Evolutionary conservation across 2,113 vertebrate species (phyloP), one percentile per base, ranked within the genome.

Genomic region (Nycticorax nycticorax): DNA sequence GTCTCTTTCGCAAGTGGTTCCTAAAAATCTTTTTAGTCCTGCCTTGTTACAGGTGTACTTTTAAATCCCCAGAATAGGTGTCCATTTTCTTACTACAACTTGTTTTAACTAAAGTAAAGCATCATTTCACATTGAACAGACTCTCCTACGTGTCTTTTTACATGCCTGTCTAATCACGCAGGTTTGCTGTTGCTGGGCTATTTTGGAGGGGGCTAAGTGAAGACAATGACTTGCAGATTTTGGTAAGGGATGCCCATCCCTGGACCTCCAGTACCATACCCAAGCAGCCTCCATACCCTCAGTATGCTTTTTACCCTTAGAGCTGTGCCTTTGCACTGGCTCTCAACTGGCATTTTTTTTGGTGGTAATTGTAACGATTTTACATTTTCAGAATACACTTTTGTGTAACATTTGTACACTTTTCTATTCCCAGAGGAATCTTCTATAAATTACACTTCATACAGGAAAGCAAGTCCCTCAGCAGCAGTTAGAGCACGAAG

Each of bases 371-470:
- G 28, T 33, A 89, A 75, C 2, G 7, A 93, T 52, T 94, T 75
- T 20, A 85, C 24, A 30, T 55, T 85, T 94, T 63, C 55, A 83
- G 63, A 82, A 69, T 26, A 69, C 2, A 28, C 3, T 64, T 88
- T 35, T 32, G 76, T 14, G 55, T 53, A 68, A 68, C 7, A 0
- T 37, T 78, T 78, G 66, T 53, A 60, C 12, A 11, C 27, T 24
- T 33, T 35, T 76, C 64, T 37, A 83, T 69, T 90, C 67, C 64
- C 50, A 50, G 15, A 73, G 17, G 50, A 74, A 77, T 80, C 37
- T 37, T 62, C 83, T 69, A 18, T 45, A 80, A 91, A 92, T 84
- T 66, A 50, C 26, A 63, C 77, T 86, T 92, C 53, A 63, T 41
- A 55, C 8, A 74, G 60, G 35, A 76, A 71, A 77, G 23, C 26